Percentiles rank a stretch among this genome's conserved stretches.
phyloP scores from a whole-genome alignment of 2,888 invertebrate species.

The Leptodirus hochenwartii region DNA sequence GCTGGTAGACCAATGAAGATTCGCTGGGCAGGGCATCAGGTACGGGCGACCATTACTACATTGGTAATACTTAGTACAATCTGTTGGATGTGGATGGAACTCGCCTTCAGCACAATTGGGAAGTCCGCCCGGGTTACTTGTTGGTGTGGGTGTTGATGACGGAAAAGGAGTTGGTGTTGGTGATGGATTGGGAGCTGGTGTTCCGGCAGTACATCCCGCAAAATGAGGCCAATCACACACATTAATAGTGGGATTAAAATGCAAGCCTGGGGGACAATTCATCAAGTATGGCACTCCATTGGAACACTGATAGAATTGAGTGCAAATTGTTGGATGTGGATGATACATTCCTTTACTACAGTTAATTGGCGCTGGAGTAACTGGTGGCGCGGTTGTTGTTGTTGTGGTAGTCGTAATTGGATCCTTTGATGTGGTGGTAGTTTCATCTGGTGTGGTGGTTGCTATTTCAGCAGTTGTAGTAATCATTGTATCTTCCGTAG shows the following conservation, averaged over 20 bases:
- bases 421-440: too few species aligned
- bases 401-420: too few species aligned
- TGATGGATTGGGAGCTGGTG: neutral
- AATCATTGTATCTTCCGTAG: too few species aligned
- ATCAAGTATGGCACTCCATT: too few species aligned
- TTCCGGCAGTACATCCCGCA: slow-evolving; percentile 9
- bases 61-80: slow-evolving; percentile 8
- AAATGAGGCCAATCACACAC: slow-evolving; percentile 13
- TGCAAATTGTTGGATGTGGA: slow-evolving; percentile 6
- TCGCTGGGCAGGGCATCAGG: slow-evolving; percentile 11
- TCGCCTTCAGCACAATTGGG: neutral
- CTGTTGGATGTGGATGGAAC: slow-evolving; percentile 3
- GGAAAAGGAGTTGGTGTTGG: slow-evolving; percentile 1
- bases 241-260: slow-evolving; percentile 12
- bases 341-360: too few species aligned
- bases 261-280: slow-evolving; percentile 12
- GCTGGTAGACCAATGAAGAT: slow-evolving; percentile 12
- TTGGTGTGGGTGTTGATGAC: neutral
- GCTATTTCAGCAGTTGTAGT: too few species aligned
- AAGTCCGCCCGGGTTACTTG: neutral
- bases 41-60: slow-evolving; percentile 6
- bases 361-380: too few species aligned
- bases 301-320: slow-evolving; percentile 8
- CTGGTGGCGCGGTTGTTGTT: too few species aligned
- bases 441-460: too few species aligned